These are phyloP conservation scores for Syngnathus typhle DNA, from an alignment of 2,113 vertebrate species.

Conservation along the genomic window DNA sequence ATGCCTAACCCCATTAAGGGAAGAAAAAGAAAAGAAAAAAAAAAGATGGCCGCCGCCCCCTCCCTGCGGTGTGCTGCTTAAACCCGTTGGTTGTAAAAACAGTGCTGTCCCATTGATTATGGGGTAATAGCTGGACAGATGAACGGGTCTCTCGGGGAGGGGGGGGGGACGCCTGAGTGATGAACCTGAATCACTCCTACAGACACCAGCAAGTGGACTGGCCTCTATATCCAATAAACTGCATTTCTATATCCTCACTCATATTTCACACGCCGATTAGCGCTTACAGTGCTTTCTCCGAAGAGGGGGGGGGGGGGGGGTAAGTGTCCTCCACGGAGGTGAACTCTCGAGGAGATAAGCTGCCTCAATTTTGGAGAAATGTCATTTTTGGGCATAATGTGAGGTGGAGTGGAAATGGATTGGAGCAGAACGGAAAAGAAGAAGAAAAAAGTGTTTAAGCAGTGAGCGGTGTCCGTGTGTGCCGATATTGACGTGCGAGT, in stretches of 20 bases:
- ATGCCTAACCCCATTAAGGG: conserved; percentile 39
- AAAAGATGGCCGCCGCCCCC: background rate
- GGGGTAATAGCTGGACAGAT: conserved; percentile 61
- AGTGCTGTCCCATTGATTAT: conserved; percentile 61
- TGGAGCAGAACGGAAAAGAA: conserved; percentile 13
- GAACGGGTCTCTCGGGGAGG: conserved; percentile 47
- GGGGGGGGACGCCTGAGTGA: conserved; percentile 42
- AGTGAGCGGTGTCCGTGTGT: background rate
- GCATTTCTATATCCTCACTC: conserved; percentile 40
- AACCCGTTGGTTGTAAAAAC: conserved; percentile 52
- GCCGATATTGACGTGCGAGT: conserved; percentile 33
- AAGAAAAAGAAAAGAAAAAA: background rate
- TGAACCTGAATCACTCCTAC: conserved; percentile 53
- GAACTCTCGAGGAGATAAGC: conserved; percentile 21
- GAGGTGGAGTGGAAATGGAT: background rate
- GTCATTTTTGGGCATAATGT: conserved; percentile 18
- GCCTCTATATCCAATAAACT: conserved; percentile 46
- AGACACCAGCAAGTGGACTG: conserved; percentile 38
- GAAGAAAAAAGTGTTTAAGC: conserved; percentile 14
- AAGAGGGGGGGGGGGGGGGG: background rate
- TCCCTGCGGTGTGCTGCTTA: conserved; percentile 38
- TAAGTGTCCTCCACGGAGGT: conserved; percentile 7
- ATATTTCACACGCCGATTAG: conserved; percentile 52
- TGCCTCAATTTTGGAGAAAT: conserved; percentile 20
- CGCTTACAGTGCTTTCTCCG: conserved; percentile 29